Evolutionary conservation across 2,888 invertebrate species (phyloP).

Genomic region (Agrochola lota): DNA sequence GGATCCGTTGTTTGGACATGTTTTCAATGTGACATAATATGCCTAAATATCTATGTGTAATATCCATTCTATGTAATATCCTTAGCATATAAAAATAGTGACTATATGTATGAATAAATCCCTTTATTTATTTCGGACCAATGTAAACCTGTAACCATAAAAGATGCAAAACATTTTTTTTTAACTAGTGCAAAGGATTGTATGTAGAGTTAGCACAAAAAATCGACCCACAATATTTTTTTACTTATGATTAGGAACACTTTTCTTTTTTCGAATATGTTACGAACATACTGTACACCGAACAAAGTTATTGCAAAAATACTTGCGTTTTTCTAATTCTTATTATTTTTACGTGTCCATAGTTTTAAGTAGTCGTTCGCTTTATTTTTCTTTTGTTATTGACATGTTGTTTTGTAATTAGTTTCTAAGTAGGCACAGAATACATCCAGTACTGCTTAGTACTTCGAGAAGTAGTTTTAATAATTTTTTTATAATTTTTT

Average conservation of each 20-base stretch:
- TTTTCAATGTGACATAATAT: slow-evolving; percentile 66
- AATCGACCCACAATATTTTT: slow-evolving; percentile 24
- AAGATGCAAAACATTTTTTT: slow-evolving; percentile 25
- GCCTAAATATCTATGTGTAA: slow-evolving; percentile 60
- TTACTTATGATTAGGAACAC: background rate
- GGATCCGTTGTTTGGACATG: slow-evolving; percentile 67
- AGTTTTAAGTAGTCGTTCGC: slow-evolving; percentile 56
- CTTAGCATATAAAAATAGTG: slow-evolving; percentile 44
- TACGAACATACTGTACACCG: slow-evolving; percentile 24
- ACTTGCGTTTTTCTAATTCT: slow-evolving; percentile 42
- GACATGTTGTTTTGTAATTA: slow-evolving; percentile 65
- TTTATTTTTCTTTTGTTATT: slow-evolving; percentile 60
- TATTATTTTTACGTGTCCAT: slow-evolving; percentile 52
- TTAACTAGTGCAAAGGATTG: slow-evolving; percentile 48
- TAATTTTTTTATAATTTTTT: slow-evolving; percentile 60
- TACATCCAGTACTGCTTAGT: slow-evolving; percentile 47
- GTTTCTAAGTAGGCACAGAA: slow-evolving; percentile 58
- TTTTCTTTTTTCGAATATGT: slow-evolving; percentile 21
- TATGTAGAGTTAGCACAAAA: slow-evolving; percentile 40
- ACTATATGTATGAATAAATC: slow-evolving; percentile 43
- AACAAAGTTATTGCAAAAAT: slow-evolving; percentile 44
- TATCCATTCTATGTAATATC: slow-evolving; percentile 55
- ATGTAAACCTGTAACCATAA: slow-evolving; percentile 36
- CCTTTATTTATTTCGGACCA: slow-evolving; percentile 61
- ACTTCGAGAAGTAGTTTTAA: slow-evolving; percentile 46